phyloP scores from a whole-genome alignment of 1,140 invertebrate species.

The Heliconius melpomene region DNA sequence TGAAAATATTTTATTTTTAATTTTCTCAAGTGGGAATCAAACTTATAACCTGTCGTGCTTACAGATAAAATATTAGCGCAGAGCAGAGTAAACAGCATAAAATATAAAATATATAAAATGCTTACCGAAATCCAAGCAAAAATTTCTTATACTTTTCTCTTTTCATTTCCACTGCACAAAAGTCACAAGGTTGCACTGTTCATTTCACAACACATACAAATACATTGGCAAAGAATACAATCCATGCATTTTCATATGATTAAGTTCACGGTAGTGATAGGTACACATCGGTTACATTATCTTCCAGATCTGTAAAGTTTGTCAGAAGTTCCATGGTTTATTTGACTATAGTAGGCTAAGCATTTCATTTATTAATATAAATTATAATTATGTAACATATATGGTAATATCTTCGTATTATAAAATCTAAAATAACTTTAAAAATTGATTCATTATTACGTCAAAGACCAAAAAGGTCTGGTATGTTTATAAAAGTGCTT shows the following conservation, averaged over 20 bases:
- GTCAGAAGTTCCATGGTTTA: neutral
- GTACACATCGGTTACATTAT: slow-evolving; percentile 26
- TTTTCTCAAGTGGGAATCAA: no score
- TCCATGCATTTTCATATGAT: slow-evolving; percentile 43
- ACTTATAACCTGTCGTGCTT: no score
- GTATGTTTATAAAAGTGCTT: neutral
- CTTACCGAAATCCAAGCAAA: slow-evolving; percentile 60
- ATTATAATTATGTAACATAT: neutral
- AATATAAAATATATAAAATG: slow-evolving; percentile 9
- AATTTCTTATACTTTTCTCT: slow-evolving; percentile 74
- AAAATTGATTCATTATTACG: neutral
- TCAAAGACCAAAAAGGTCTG: no score
- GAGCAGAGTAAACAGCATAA: no score
- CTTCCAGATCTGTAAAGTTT: slow-evolving; percentile 25
- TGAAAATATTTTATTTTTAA: no score
- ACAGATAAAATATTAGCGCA: no score
- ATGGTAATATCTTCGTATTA: neutral
- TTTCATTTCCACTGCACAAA: slow-evolving; percentile 71
- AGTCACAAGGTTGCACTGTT: slow-evolving; percentile 53
- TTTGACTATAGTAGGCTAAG: no score
- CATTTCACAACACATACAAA: slow-evolving; percentile 54
- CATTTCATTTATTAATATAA: no score
- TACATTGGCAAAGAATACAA: slow-evolving; percentile 43
- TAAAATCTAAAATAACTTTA: neutral
- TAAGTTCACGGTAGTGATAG: slow-evolving; percentile 21